Evolutionary conservation across 2,888 invertebrate genomes (phyloP).

Genomic region (Brachypalpus laphriformis): DNA sequence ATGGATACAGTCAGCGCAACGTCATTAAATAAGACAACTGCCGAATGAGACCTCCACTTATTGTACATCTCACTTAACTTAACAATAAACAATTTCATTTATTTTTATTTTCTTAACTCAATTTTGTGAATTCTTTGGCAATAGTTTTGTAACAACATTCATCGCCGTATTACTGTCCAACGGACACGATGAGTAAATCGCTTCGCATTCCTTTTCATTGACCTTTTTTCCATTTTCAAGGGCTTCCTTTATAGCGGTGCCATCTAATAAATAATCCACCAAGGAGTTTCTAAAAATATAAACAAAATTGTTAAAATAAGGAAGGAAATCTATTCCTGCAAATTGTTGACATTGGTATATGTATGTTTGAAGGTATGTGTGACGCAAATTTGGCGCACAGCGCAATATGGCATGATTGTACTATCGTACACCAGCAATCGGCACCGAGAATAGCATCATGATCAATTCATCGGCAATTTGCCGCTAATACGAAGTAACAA

Average conservation of each 20-base stretch:
- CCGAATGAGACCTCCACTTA: conserved; percentile 43
- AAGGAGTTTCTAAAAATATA: conserved; percentile 86
- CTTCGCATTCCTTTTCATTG: conserved; percentile 84
- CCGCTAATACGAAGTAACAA: conserved; percentile 20
- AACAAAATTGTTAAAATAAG: conserved; percentile 1
- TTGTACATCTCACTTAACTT: conserved; percentile 23
- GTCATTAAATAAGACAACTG: conserved; percentile 22
- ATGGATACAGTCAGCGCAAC: not conserved
- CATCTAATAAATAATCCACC: conserved; percentile 88
- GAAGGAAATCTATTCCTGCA: not conserved
- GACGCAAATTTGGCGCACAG: conserved; percentile 14
- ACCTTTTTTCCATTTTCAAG: conserved; percentile 85
- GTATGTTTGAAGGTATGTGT: no score
- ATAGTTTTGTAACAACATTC: conserved; percentile 87
- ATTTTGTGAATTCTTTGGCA: conserved; percentile 83
- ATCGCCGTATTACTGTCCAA: conserved; percentile 87
- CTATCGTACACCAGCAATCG: not conserved
- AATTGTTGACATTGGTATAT: conserved; percentile 7
- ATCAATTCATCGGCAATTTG: conserved; percentile 59
- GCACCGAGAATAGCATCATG: conserved; percentile 49
- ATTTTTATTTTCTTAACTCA: conserved; percentile 19
- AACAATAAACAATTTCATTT: conserved; percentile 15
- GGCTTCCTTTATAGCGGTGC: conserved; percentile 88
- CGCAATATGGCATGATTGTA: conserved; percentile 19
- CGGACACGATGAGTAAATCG: conserved; percentile 87